These are phyloP conservation scores for Eptatretus atami DNA, from an alignment of 2,797 vertebrate genomes.

Conservation along the genomic window DNA sequence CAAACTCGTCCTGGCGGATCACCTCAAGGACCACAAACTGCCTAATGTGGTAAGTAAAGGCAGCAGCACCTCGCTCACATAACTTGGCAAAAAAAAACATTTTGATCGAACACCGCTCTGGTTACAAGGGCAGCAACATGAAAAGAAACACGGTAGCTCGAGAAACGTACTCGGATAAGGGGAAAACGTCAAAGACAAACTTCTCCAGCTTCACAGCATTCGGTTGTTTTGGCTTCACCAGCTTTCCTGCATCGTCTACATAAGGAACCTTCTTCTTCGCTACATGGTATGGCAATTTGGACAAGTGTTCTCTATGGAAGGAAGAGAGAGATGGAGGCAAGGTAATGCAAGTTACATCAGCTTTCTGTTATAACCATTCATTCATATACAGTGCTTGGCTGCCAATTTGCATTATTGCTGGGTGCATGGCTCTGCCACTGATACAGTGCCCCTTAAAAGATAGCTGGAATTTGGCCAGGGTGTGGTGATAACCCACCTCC, in stretches of 20 bases:
- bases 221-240: slow-evolving; percentile 31
- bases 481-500: no score
- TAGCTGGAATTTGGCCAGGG: no score
- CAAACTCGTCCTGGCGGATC: slow-evolving; percentile 53
- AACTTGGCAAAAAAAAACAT: background rate
- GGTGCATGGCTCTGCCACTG: no score
- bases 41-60: slow-evolving; percentile 14
- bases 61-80: no score
- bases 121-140: background rate
- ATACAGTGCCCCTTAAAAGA: no score
- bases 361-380: no score
- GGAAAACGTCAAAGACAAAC: slow-evolving; percentile 83
- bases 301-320: slow-evolving; percentile 24
- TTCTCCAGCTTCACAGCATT: slow-evolving; percentile 97
- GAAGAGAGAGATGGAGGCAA: background rate
- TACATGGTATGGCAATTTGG: slow-evolving; percentile 32
- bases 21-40: slow-evolving; percentile 65
- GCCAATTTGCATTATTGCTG: no score
- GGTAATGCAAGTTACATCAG: background rate
- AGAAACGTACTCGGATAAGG: slow-evolving; percentile 46
- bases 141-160: slow-evolving; percentile 8
- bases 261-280: slow-evolving; percentile 64
- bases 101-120: slow-evolving; percentile 13
- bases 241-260: slow-evolving; percentile 33
- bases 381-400: no score